Evolutionary conservation across 1,140 invertebrate species (phyloP), one percentile per base, ranked within the genome.

Genomic region (Magallana ariakensis): DNA sequence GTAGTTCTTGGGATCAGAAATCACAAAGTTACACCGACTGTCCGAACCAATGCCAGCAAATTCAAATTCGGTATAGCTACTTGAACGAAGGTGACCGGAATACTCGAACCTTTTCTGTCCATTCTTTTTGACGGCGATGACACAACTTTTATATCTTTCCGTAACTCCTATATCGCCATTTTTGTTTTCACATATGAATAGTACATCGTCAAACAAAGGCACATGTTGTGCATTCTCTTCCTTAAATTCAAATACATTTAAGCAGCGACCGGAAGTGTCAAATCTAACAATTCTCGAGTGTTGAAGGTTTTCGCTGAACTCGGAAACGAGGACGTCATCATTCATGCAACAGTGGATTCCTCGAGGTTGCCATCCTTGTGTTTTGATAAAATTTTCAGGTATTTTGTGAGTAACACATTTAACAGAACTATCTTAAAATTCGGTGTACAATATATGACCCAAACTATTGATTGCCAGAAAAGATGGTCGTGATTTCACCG

Each of bases 121-220:
- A 11, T 75, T 33, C 8, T 75, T 22, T 8, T 26, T 1, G 0
- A 75, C 22, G 15, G 15, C 9, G 22, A 22, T 75, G 26, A 13
- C 26, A 13, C 10, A 4, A 0, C 10, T 13, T 33, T 75, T 75
- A 13, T 26, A 0, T 10, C 66, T 13, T 5, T 75, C 66, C 22
- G 66, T 75, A 33, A 22, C 66, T 26, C 66, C 66, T 26, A 75
- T 33, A 13, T 75, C 66, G 4, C 66, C 66, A 26, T 75, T 75
- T 33, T 26, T 75, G 22, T 75, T 75, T 75, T 75, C 22, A 26
- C 66, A 75, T 15, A 75, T 75, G 66, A 75, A 75, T 26, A 75
- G 5, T 13, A 75, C 33, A 33, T 26, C 11, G 10, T 75, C 19
- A 75, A 75, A 75, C 1, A 75, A 26, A 33, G 66, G 66, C 66